Conservation (phyloP, 1,140 invertebrate genomes). For the Temnothorax curvispinosus region DNA sequence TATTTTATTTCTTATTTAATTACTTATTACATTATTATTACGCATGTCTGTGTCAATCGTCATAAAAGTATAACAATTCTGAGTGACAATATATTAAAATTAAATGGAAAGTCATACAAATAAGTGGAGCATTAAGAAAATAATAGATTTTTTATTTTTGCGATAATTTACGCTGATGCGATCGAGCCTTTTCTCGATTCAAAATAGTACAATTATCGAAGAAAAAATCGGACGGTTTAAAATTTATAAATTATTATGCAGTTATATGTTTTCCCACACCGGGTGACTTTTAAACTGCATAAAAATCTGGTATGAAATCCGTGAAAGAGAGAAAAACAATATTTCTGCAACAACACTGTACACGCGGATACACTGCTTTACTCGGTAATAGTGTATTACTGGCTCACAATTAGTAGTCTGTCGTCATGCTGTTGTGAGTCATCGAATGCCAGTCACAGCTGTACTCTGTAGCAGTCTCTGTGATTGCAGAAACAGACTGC, state of each 20-base stretch:
- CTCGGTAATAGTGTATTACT: constrained; percentile 13
- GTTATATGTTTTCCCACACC: neutral
- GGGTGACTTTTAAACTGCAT: neutral
- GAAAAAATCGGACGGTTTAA: neutral
- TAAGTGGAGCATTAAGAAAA: neutral
- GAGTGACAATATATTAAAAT: neutral
- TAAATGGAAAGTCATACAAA: neutral
- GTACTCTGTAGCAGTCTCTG: constrained; percentile 32
- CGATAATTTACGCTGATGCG: neutral
- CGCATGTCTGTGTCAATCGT: neutral
- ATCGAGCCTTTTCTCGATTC: neutral
- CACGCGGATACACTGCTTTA: constrained; percentile 32
- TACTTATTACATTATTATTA: constrained; percentile 14
- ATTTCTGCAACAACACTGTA: neutral
- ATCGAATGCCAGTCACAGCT: constrained; percentile 61
- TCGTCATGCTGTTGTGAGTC: constrained; percentile 67
- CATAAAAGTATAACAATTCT: neutral
- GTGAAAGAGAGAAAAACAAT: neutral
- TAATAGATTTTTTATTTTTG: neutral
- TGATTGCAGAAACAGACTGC: constrained; percentile 60
- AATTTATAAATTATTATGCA: neutral
- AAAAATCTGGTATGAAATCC: constrained; percentile 7
- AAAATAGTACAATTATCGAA: neutral
- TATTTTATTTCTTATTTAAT: neutral
- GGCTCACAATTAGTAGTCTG: constrained; percentile 42